These are phyloP conservation scores for Pemphredon lugubris DNA, from an alignment of 2,888 invertebrate species.

Conservation along the genomic window DNA sequence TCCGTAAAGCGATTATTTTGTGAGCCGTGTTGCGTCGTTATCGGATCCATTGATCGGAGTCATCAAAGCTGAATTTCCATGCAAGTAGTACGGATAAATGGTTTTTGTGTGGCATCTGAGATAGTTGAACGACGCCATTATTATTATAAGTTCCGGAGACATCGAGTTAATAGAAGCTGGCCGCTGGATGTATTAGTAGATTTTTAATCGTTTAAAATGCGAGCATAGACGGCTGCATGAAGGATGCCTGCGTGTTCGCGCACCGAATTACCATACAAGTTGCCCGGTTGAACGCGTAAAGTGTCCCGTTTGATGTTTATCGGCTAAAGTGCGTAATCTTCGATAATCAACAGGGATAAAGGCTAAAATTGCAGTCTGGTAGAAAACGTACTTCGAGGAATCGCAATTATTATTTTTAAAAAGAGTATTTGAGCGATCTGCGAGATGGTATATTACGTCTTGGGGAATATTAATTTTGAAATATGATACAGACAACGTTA, in stretches of 20 bases:
- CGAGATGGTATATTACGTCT: no score
- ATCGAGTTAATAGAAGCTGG: not conserved
- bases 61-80: no score
- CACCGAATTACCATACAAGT: conserved; percentile 42
- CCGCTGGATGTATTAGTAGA: not conserved
- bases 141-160: no score
- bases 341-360: conserved; percentile 42
- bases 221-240: conserved; percentile 9
- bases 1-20: not conserved
- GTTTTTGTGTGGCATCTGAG: no score
- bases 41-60: not conserved
- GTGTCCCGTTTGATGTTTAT: conserved; percentile 28
- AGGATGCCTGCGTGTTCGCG: not conserved
- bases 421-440: no score
- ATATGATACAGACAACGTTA: no score
- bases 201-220: conserved; percentile 11
- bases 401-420: conserved; percentile 30
- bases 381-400: conserved; percentile 20
- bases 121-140: no score
- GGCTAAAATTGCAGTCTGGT: conserved; percentile 22
- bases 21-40: not conserved
- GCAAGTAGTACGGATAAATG: not conserved
- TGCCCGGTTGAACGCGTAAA: conserved; percentile 17
- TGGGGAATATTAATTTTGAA: no score
- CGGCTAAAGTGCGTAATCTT: conserved; percentile 30